Conservation (phyloP, 1,140 invertebrate genomes). For the Cephus cinctus region DNA sequence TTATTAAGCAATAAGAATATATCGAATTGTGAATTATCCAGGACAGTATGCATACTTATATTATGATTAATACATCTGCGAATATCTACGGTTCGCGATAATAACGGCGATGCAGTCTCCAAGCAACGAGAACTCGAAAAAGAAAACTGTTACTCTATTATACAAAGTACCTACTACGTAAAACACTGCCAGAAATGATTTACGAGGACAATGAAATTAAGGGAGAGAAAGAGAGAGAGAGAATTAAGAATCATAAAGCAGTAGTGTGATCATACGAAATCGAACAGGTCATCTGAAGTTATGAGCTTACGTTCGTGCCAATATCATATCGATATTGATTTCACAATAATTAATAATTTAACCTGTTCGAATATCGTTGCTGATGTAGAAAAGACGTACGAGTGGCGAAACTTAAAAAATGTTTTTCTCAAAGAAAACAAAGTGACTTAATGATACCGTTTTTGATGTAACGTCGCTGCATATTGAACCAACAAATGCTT, state of each 20-base stretch:
- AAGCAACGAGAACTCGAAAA: constrained; percentile 24
- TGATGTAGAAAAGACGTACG: too few relatives aligned
- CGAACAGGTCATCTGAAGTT: too few relatives aligned
- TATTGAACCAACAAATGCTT: constrained; percentile 37
- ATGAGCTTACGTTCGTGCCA: too few relatives aligned
- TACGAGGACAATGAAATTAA: constrained; percentile 2
- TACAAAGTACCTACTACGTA: constrained; percentile 30
- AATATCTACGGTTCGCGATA: constrained; percentile 20
- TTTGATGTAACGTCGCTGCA: background rate
- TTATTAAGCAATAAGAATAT: constrained; percentile 51
- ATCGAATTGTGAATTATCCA: constrained; percentile 30
- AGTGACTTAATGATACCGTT: background rate
- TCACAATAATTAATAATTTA: too few relatives aligned
- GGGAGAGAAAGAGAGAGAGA: constrained; percentile 17
- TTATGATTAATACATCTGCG: constrained; percentile 20
- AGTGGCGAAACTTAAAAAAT: background rate
- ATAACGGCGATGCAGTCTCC: constrained; percentile 24
- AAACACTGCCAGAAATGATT: constrained; percentile 36
- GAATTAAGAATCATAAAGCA: constrained; percentile 19
- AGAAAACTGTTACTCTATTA: constrained; percentile 23
- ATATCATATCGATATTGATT: too few relatives aligned
- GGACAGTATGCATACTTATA: constrained; percentile 19
- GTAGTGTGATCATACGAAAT: too few relatives aligned
- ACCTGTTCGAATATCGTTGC: too few relatives aligned
- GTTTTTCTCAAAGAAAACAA: background rate